phyloP scores from a whole-genome alignment of 2,888 invertebrate species.

The Pristionchus maxplancki region DNA sequence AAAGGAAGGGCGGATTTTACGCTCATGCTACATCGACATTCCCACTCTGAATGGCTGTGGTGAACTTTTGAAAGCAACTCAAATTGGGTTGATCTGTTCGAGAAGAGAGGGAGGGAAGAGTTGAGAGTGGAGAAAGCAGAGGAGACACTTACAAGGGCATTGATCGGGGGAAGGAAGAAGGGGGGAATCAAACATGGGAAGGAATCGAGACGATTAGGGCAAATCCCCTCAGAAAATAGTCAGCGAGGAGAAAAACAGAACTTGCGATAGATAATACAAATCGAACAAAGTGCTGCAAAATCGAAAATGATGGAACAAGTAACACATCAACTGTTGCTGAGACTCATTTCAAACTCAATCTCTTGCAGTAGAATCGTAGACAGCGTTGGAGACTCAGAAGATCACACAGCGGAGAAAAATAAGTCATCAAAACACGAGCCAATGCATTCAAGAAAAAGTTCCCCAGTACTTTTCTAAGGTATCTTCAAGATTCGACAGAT shows the following conservation, averaged over 20 bases:
- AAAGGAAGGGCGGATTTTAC: background rate
- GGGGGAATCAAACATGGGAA: constrained; percentile 23
- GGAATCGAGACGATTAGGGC: background rate
- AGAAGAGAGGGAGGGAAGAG: background rate
- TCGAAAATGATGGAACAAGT: background rate
- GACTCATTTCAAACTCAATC: background rate
- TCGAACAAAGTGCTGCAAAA: background rate
- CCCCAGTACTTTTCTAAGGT: background rate
- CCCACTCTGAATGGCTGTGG: too few relatives aligned
- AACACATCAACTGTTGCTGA: background rate
- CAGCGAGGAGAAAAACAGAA: too few relatives aligned
- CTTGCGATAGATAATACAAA: too few relatives aligned
- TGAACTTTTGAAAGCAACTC: too few relatives aligned
- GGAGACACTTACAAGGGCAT: constrained; percentile 7
- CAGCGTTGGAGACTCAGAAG: background rate
- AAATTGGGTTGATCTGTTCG: background rate
- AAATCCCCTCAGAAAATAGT: background rate
- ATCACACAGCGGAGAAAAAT: background rate
- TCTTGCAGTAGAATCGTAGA: background rate
- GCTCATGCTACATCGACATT: too few relatives aligned
- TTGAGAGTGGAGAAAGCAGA: background rate
- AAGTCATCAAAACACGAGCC: too few relatives aligned
- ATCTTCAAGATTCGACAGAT: background rate
- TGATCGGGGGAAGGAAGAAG: background rate
- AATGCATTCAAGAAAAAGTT: too few relatives aligned